Percentiles rank a stretch among this genome's conserved stretches.
phyloP scores from a whole-genome alignment of 2,113 vertebrate genomes.

The Uropsilus gracilis region DNA sequence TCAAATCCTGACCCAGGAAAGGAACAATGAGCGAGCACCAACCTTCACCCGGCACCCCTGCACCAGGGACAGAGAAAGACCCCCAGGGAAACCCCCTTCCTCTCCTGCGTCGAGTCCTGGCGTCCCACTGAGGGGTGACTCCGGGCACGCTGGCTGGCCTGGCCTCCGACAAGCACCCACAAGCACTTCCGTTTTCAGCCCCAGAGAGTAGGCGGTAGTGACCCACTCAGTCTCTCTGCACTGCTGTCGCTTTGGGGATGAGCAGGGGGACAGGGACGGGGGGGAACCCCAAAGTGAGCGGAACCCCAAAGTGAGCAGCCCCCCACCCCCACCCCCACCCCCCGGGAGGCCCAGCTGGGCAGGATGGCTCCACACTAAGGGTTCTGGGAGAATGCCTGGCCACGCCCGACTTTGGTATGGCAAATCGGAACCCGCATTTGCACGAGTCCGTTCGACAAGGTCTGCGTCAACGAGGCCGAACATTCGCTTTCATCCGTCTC shows the following conservation, averaged over 20 bases:
- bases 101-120: too few species aligned
- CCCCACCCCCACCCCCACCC: too few species aligned
- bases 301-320: too few species aligned
- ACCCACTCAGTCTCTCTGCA: background rate
- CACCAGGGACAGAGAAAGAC: too few species aligned
- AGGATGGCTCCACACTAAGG: conserved; percentile 51
- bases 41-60: conserved; percentile 49
- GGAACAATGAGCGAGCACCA: background rate
- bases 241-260: background rate
- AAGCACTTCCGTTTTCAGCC: conserved; percentile 41
- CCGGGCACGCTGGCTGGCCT: too few species aligned
- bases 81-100: too few species aligned
- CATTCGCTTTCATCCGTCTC: conserved; percentile 76
- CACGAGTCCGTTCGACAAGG: conserved; percentile 67
- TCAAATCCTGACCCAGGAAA: background rate
- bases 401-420: conserved; percentile 87
- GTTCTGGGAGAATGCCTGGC: conserved; percentile 71
- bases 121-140: too few species aligned
- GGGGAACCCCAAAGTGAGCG: conserved; percentile 12
- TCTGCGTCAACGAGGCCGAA: conserved; percentile 79
- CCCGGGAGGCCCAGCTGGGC: too few species aligned
- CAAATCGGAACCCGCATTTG: conserved; percentile 74
- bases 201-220: too few species aligned
- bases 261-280: conserved; percentile 49
- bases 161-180: background rate